Evolutionary conservation across 1,140 invertebrate species (phyloP), one percentile per base, ranked within the genome.

Genomic region (Phenacoccus solenopsis): DNA sequence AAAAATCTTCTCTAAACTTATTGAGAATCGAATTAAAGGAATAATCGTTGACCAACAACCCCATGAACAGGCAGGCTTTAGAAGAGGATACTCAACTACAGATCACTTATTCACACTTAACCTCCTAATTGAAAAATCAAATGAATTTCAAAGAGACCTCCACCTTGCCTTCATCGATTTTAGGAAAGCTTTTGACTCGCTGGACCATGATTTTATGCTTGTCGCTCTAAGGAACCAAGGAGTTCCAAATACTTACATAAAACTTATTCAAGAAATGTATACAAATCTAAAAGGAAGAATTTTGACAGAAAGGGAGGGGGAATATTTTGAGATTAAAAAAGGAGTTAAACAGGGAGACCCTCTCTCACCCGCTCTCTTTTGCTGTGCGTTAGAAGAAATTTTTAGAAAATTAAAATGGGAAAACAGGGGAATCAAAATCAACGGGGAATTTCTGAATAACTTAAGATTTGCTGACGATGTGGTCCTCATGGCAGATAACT

Each of bases 401-500:
- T 74, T 73, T 70, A 68, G 72, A 25, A 69, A 72, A 32, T 70
- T 73, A 73, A 73, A 73, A 24, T 73, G 70, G 67, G 22, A 67
- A 3, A 38, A 73, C 12, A 68, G 67, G 10, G 76, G 72, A 69
- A 73, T 75, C 12, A 74, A 74, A 24, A 74, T 75, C 21, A 73
- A 77, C 70, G 72, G 75, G 27, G 69, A 76, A 69, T 49, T 72
- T 16, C 71, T 76, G 30, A 74, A 25, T 49, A 73, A 78, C 71
- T 71, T 78, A 70, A 72, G 76, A n/a, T 79, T 79, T 57, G 76
- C 76, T 4, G 76, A 78, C 70, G 76, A 78, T 61, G 38, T 77
- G 64, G 72, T 78, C 12, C 28, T 78, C 24, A 67, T 75, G 16
- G 61, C 72, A 20, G 68, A 74, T 49, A 69, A 9, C 5, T 38